Percentiles rank a stretch among this genome's conserved stretches.
phyloP scores from a whole-genome alignment of 2,888 invertebrate genomes.

The Caenorhabditis zanzibari region DNA sequence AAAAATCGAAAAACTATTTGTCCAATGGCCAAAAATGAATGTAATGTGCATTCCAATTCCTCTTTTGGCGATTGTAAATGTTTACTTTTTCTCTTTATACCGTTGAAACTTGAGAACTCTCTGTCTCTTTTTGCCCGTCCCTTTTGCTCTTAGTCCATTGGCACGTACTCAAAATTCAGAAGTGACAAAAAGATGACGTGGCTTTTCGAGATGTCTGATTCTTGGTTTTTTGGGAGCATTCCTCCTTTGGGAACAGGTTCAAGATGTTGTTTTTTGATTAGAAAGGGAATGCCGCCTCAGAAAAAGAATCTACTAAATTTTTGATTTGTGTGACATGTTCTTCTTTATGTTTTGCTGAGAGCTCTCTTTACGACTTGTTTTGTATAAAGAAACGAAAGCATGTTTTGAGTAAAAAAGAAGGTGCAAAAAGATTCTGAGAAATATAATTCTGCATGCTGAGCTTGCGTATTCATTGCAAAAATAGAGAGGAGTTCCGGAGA shows the following conservation, averaged over 20 bases:
- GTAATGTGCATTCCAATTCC: slow-evolving; percentile 16
- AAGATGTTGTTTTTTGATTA: background rate
- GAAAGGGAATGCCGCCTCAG: background rate
- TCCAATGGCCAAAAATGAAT: slow-evolving; percentile 25
- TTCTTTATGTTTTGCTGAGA: background rate
- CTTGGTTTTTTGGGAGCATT: slow-evolving; percentile 6
- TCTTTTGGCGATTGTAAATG: slow-evolving; percentile 16
- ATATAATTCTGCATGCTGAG: no score
- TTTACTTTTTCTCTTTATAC: slow-evolving; percentile 61
- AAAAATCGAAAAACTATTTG: slow-evolving; percentile 51
- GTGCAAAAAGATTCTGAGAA: no score
- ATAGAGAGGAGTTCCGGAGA: no score
- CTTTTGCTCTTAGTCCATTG: slow-evolving; percentile 20
- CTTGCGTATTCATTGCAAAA: no score
- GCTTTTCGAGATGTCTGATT: background rate
- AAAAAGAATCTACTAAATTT: background rate
- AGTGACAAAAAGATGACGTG: slow-evolving; percentile 7
- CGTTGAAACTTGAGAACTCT: slow-evolving; percentile 61
- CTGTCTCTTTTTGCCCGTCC: slow-evolving; percentile 8
- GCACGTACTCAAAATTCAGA: slow-evolving; percentile 51
- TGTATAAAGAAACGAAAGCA: background rate
- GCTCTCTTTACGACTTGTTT: background rate
- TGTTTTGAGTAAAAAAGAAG: no score
- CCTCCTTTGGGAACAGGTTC: slow-evolving; percentile 6
- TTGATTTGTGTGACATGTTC: background rate